phyloP scores from a whole-genome alignment of 2,113 vertebrate genomes.

The Larimichthys crocea region DNA sequence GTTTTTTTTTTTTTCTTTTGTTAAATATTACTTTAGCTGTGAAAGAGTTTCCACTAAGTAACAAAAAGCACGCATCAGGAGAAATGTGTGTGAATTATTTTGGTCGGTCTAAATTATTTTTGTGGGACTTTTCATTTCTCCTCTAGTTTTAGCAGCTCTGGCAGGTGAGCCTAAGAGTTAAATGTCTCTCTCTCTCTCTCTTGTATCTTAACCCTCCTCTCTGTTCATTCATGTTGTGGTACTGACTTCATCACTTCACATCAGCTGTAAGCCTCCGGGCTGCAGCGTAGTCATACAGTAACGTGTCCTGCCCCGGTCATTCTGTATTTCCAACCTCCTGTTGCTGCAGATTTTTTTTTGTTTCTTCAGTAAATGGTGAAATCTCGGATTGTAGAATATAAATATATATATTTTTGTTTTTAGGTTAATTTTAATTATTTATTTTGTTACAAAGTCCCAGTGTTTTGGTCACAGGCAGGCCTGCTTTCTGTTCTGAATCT shows the following conservation, averaged over 20 bases:
- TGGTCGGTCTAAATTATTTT: neutral
- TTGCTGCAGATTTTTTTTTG: constrained; percentile 54
- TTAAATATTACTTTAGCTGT: neutral
- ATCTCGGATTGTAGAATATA: constrained; percentile 47
- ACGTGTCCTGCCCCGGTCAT: neutral
- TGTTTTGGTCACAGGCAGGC: constrained; percentile 55
- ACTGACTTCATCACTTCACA: constrained; percentile 11
- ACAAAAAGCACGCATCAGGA: neutral
- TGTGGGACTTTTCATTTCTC: neutral
- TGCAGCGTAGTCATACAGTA: neutral
- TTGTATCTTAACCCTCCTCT: constrained; percentile 13
- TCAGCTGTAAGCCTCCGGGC: constrained; percentile 24
- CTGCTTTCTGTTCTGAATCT: constrained; percentile 47
- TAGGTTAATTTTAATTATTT: constrained; percentile 77
- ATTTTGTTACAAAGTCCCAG: constrained; percentile 71
- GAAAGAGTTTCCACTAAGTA: neutral
- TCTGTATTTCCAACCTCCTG: constrained; percentile 26
- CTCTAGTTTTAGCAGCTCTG: neutral
- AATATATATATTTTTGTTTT: constrained; percentile 57
- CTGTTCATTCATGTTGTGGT: neutral
- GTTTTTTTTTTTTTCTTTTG: neutral
- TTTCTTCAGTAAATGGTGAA: constrained; percentile 55
- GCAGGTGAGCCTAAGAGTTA: constrained; percentile 6
- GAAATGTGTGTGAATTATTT: neutral
- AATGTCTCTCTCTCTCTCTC: neutral